Evolutionary conservation across 2,797 vertebrate species (phyloP), one percentile per base, ranked within the genome.

Genomic region (Eulemur rubriventer): DNA sequence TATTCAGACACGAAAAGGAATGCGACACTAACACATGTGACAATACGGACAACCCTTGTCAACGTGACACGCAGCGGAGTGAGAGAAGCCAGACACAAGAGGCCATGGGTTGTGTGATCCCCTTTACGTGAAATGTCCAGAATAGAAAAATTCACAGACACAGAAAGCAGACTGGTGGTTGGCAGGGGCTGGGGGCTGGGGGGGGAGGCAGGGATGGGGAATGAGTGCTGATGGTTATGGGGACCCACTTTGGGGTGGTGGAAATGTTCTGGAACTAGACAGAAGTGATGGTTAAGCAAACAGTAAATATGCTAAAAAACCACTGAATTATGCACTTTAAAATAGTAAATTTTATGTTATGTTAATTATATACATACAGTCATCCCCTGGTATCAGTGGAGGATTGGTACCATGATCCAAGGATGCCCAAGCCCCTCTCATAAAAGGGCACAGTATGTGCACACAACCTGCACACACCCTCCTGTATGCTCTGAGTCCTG

Each of bases 181-280:
- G 43, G 41, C 48, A 35, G 57, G 24, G 75, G 41, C 12, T 59
- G 12, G 28, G 28, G 28, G 26, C 5, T 12, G 59, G 35, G 35
- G 4, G 4, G 26, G 57, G 41, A 82, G 2, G 38, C 52, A 0
- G 12, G 55, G 2, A 10, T 7, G 0, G 12, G 6, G n/a, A 43
- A 52, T 16, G 20, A 46, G 33, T 0, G 7, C 43, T 22, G 8
- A 14, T 1, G 24, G 30, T 14, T 0, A 52, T 0, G 2, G 7
- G 17, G 61, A 30, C 63, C 76, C 33, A 41, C 30, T 91, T 4
- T 20, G 14, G 35, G 30, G 18, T 8, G 35, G 63, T 7, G 13
- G 17, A 33, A n/a, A 76, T 30, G 9, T 35, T 65, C 38, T 57
- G 24, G 43, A 88, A 72, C 2, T 72, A 79, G 46, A 87, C 5